Conservation (phyloP, 2,797 vertebrate genomes). For the Perdix hodgsoniae region DNA sequence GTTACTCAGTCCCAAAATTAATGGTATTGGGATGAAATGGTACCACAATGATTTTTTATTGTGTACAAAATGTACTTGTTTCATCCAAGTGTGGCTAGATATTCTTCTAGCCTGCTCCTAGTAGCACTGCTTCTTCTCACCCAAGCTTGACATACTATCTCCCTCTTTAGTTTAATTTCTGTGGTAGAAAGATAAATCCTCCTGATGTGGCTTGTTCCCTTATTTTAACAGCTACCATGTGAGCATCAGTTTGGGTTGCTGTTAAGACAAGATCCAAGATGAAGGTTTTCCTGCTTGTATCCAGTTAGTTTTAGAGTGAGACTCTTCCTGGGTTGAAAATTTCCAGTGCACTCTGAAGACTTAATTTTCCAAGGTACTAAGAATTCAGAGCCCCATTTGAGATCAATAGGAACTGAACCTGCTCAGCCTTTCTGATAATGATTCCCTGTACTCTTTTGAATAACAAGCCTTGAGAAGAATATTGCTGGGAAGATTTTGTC, state of each 20-base stretch:
- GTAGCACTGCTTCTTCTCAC: neutral
- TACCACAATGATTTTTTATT: neutral
- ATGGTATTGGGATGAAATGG: neutral
- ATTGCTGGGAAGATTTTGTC: constrained; percentile 37
- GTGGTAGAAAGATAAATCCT: constrained; percentile 1
- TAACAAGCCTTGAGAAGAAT: neutral
- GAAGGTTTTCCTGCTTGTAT: neutral
- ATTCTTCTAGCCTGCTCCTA: neutral
- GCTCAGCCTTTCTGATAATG: neutral
- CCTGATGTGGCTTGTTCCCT: neutral
- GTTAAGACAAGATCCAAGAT: neutral
- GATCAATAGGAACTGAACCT: constrained; percentile 4
- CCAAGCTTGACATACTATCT: neutral
- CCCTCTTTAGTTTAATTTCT: constrained; percentile 2
- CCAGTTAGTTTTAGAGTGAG: neutral
- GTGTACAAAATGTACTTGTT: neutral
- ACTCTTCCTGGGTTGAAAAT: constrained; percentile 3
- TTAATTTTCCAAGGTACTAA: neutral
- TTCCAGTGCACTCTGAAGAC: neutral
- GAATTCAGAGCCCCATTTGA: neutral
- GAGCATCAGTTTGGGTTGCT: neutral
- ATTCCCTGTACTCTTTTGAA: neutral
- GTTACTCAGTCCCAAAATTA: constrained; percentile 3
- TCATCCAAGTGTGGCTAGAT: neutral
- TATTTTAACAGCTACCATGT: neutral